Evolutionary conservation across 2,797 vertebrate genomes (phyloP), one percentile per base, ranked within the genome.

Genomic region (Fistularia tabacaria): DNA sequence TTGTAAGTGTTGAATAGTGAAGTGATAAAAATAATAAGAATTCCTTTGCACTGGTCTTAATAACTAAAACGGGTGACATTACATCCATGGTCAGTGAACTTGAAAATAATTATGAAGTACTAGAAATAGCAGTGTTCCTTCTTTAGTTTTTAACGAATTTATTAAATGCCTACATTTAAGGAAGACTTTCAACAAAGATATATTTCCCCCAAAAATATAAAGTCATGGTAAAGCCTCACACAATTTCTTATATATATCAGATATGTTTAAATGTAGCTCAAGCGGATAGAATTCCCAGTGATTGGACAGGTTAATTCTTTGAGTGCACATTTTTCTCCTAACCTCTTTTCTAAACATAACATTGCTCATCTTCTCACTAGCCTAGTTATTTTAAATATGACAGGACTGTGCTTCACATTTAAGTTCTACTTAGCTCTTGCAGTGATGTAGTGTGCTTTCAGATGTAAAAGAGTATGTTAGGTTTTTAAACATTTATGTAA

Each of bases 1-100:
- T 98, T 98, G 97, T 98, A 88, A 94, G 96, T 96, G 72, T 51
- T 14, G 25, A 14, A 14, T 25, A 54, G 6, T 36, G n/a, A 12
- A 37, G 5, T 9, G 9, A 36, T 43, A 36, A 46, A 12, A 48
- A 15, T 36, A 39, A 39, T 7, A 7, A 43, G 2, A 25, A 25
- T 25, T 25, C 25, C 25, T 25, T 25, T 25, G 25, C 25, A 25
- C 2, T 25, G 2, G 25, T 25, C 25, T 25, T 2, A 25, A 25
- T 25, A 25, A 25, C 25, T 3, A 25, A 25, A 25, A 25, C 25
- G 5, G 25, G 25, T 5, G 25, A 25, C 25, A 25, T 25, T 25
- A 25, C 25, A 25, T 25, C 25, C 25, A 25, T 25, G 25, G 25
- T 5, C 2, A 25, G 25, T 25, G 25, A 25, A 25, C 25, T 25